A percentile compares a stretch with the other conserved stretches of the same genome.
phyloP scores from a whole-genome alignment of 2,888 invertebrate species.

The Theodoxus fluviatilis region DNA sequence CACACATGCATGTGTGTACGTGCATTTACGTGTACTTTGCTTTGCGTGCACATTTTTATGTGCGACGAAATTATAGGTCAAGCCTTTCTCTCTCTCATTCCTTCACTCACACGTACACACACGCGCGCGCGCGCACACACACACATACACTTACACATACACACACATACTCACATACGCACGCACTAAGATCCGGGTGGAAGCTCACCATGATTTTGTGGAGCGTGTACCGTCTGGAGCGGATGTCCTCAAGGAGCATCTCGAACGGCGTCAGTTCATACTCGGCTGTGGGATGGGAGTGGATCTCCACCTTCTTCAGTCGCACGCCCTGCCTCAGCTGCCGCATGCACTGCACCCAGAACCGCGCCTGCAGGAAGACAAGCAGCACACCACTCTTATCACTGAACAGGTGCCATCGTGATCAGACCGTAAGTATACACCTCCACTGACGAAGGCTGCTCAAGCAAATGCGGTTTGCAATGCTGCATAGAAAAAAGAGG shows the following conservation, averaged over 20 bases:
- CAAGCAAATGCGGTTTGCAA: too few relatives aligned
- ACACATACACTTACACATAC: not conserved
- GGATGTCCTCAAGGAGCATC: conserved; percentile 94
- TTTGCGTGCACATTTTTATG: too few relatives aligned
- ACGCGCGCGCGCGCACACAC: not conserved
- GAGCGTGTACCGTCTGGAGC: conserved; percentile 85
- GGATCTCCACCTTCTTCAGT: conserved; percentile 81
- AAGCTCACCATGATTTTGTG: conserved; percentile 73
- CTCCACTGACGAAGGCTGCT: too few relatives aligned
- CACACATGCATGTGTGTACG: too few relatives aligned
- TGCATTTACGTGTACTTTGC: too few relatives aligned
- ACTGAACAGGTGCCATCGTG: too few relatives aligned
- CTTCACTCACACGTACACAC: not conserved
- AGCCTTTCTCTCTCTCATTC: too few relatives aligned
- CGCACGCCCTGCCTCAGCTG: conserved; percentile 90
- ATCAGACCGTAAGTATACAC: too few relatives aligned
- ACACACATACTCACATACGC: conserved; percentile 7
- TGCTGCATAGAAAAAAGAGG: too few relatives aligned
- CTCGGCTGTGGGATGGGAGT: conserved; percentile 73
- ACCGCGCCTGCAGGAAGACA: conserved; percentile 76
- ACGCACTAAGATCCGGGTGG: not conserved
- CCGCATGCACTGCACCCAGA: conserved; percentile 79
- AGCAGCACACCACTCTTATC: too few relatives aligned
- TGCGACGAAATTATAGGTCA: too few relatives aligned
- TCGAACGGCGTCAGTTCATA: conserved; percentile 95